Evolutionary conservation across 2,113 vertebrate genomes (phyloP), one percentile per base, ranked within the genome.

Genomic region (Conger conger): DNA sequence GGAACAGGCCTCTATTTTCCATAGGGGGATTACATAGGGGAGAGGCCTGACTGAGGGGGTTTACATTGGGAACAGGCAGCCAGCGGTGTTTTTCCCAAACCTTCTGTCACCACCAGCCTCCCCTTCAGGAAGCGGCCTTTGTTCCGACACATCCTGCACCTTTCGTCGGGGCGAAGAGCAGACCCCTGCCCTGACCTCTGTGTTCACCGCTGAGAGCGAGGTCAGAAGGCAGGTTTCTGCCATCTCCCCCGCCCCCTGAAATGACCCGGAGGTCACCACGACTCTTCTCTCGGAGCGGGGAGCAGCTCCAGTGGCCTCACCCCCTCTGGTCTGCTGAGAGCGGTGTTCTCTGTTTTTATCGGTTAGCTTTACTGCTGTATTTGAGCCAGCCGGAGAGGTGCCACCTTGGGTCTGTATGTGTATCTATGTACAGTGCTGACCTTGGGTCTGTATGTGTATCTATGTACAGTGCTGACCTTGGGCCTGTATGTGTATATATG

Each of bases 81-180:
- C 73, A 15, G 30, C 45, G 1, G 45, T 76, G 73, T 76, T 76
- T 76, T 76, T 76, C 73, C 35, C 27, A 1, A 3, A 30, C 73
- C 30, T 9, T 76, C 13, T 3, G n/a, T 35, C 73, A 35, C 30
- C 33, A 76, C 73, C 78, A 27, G 36, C 36, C 50, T 84, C 50
- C 30, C 76, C 38, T 54, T 54, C 45, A 84, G 83, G 83, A 84
- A 84, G 83, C 79, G 50, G 35, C 9, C 73, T 63, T 63, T 63
- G 57, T 63, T 63, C 57, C 57, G 57, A 63, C 2, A 63, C 57
- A 63, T 63, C 57, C 57, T 63, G 57, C 18, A 4, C 23, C 57
- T 63, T 63, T 63, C 27, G 57, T 63, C 27, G 57, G 20, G 57
- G 57, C 57, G 57, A 63, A 20, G 57, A 63, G 57, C 57, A 63